phyloP scores from a whole-genome alignment of 2,113 vertebrate genomes.

The Telmatochromis brichardi region DNA sequence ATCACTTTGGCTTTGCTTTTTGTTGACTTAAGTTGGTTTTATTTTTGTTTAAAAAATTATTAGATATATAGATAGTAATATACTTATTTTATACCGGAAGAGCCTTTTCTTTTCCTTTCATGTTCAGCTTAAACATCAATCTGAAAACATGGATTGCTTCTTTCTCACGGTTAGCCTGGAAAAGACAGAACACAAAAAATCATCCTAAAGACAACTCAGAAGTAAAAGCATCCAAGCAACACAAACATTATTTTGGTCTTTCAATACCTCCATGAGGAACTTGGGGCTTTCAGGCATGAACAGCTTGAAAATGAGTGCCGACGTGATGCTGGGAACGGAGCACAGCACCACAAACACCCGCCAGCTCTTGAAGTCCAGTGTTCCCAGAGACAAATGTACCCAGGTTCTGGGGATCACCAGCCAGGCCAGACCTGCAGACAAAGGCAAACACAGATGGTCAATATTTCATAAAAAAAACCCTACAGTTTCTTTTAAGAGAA shows the following conservation, averaged over 20 bases:
- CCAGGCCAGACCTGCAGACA: slow-evolving; percentile 67
- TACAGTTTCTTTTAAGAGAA: not conserved
- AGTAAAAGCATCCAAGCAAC: not conserved
- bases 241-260: accelerated
- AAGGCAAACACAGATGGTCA: not conserved
- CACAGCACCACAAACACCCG: slow-evolving; percentile 72
- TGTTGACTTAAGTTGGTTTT: not conserved
- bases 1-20: not conserved
- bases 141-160: slow-evolving; percentile 67
- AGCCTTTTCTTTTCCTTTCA: slow-evolving; percentile 22
- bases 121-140: slow-evolving; percentile 67
- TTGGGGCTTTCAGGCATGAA: slow-evolving; percentile 75
- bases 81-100: slow-evolving; percentile 40
- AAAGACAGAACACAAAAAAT: not conserved
- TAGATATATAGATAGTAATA: not conserved
- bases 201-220: not conserved
- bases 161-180: slow-evolving; percentile 48
- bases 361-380: slow-evolving; percentile 67
- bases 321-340: slow-evolving; percentile 69
- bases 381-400: slow-evolving; percentile 35
- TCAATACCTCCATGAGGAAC: slow-evolving; percentile 73
- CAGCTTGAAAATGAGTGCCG: slow-evolving; percentile 61
- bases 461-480: accelerated
- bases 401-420: slow-evolving; percentile 67
- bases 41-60: not conserved